Conservation (phyloP, 2,797 vertebrate genomes). For the Jordanella pulchra region DNA sequence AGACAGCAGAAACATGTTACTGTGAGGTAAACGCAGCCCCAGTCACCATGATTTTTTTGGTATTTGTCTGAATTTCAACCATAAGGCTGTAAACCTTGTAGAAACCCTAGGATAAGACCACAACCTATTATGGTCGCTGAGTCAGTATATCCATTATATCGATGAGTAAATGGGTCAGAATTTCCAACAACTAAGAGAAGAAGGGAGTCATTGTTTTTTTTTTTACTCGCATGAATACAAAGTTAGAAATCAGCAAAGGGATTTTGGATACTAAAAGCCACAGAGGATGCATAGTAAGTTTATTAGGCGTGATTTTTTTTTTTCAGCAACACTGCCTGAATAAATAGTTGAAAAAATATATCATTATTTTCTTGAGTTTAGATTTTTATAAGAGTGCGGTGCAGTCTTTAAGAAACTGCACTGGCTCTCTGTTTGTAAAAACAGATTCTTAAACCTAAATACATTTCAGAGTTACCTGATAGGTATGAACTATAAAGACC, state of each 20-base stretch:
- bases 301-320: neutral
- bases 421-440: neutral
- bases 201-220: neutral
- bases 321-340: neutral
- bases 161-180: neutral
- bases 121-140: neutral
- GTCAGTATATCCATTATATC: neutral
- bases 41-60: neutral
- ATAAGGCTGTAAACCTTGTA: neutral
- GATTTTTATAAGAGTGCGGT: neutral
- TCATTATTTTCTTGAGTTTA: neutral
- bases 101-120: neutral
- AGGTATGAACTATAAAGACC: neutral
- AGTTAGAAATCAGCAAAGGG: neutral
- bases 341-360: neutral
- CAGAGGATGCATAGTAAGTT: neutral
- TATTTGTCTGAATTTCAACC: neutral
- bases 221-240: neutral
- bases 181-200: neutral
- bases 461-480: neutral
- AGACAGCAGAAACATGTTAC: neutral
- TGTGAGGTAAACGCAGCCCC: neutral
- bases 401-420: neutral
- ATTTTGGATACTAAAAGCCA: neutral
- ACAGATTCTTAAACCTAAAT: neutral